Percentiles rank a stretch among this genome's conserved stretches.
Conservation (phyloP, 2,888 invertebrate genomes). For the Watsonalla binaria region DNA sequence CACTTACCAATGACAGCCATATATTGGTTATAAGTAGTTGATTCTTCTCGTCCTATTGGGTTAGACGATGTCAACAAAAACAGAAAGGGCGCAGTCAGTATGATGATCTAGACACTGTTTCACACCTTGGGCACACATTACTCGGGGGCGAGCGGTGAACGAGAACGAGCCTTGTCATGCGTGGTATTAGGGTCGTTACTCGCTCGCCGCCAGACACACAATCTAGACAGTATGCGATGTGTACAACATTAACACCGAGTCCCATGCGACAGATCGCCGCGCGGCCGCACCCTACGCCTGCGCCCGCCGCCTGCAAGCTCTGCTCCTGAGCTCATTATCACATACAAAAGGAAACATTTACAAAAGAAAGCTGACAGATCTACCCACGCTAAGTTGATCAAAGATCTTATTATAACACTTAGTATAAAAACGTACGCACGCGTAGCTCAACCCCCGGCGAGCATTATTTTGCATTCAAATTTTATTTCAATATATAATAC, state of each 20-base stretch:
- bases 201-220: conserved; percentile 61
- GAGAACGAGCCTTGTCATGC: conserved; percentile 44
- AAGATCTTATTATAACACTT: no score
- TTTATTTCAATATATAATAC: not conserved
- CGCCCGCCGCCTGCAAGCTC: conserved; percentile 62
- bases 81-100: conserved; percentile 80
- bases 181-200: conserved; percentile 33
- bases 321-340: conserved; percentile 1
- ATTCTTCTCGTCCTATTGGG: conserved; percentile 95
- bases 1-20: conserved; percentile 97
- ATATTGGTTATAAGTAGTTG: conserved; percentile 96
- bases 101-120: conserved; percentile 64
- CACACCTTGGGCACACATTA: conserved; percentile 59
- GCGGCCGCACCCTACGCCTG: conserved; percentile 58
- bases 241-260: conserved; percentile 69
- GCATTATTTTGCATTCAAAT: no score
- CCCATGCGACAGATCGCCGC: conserved; percentile 74
- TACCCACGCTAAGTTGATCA: not conserved
- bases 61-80: conserved; percentile 84
- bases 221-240: conserved; percentile 57
- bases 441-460: no score
- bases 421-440: no score
- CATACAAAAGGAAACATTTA: not conserved
- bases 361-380: not conserved
- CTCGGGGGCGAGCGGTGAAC: conserved; percentile 53